phyloP scores from a whole-genome alignment of 53 echinoderm and acorn worm genomes.

The Astropecten irregularis region DNA sequence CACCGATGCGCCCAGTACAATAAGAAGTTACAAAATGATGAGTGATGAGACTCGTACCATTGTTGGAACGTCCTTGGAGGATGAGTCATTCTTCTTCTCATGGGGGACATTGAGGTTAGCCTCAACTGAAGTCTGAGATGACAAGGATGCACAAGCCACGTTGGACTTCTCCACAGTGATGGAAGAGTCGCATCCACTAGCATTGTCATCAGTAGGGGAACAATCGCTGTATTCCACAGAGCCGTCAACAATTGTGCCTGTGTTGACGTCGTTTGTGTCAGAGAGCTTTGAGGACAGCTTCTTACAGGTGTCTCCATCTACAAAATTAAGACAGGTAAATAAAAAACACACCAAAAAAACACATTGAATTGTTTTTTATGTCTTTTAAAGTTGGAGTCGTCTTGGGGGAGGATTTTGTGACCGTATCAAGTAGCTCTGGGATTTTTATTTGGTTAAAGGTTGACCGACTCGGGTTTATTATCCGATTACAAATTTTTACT shows the following conservation, averaged over 20 bases:
- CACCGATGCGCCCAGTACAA: too few relatives aligned
- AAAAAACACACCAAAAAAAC: too few relatives aligned
- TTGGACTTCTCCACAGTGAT: background rate
- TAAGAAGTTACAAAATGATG: too few relatives aligned
- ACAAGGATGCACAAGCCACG: background rate
- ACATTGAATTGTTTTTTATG: too few relatives aligned
- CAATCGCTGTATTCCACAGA: background rate
- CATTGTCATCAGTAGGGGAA: background rate
- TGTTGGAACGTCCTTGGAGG: constrained; percentile 3
- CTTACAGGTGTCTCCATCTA: background rate
- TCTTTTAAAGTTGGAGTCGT: too few relatives aligned
- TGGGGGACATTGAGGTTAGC: constrained; percentile 7
- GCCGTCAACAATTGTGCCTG: background rate
- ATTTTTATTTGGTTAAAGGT: too few relatives aligned
- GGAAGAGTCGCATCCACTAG: background rate
- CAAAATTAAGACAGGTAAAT: background rate
- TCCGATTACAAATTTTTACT: too few relatives aligned
- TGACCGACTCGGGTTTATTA: too few relatives aligned
- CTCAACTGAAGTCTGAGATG: background rate
- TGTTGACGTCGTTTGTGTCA: background rate
- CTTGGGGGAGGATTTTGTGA: too few relatives aligned
- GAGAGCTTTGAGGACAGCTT: background rate
- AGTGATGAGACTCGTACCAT: background rate
- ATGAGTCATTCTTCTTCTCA: constrained; percentile 2
- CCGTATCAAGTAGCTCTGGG: too few relatives aligned